A percentile compares a stretch with the other conserved stretches of the same genome.
phyloP scores from a whole-genome alignment of 2,113 vertebrate genomes.

The Antechinus stuartii region DNA sequence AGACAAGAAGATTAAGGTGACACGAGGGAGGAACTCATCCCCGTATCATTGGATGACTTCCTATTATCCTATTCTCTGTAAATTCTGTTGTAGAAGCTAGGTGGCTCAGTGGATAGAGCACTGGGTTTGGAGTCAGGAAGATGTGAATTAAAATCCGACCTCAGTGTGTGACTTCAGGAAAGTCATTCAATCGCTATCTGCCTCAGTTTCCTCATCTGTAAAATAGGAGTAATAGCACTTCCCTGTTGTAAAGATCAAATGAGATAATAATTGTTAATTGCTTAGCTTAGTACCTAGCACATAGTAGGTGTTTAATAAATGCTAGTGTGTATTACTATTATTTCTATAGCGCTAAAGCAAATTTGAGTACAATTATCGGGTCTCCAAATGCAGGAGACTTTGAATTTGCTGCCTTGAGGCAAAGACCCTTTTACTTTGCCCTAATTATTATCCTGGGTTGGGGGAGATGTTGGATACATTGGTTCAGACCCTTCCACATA shows the following conservation, averaged over 20 bases:
- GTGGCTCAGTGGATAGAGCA: neutral
- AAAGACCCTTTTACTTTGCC: neutral
- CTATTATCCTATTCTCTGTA: neutral
- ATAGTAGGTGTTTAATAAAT: neutral
- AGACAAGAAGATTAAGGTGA: neutral
- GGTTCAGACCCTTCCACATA: neutral
- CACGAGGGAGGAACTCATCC: neutral
- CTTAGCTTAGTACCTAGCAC: neutral
- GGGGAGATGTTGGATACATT: neutral
- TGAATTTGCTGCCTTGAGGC: neutral
- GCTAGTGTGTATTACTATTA: neutral
- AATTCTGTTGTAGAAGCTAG: neutral
- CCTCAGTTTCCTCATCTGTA: no score
- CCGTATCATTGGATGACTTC: neutral
- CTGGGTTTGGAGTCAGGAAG: neutral
- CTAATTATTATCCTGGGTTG: neutral
- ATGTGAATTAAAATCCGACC: neutral
- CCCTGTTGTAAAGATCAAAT: neutral
- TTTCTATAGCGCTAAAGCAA: neutral
- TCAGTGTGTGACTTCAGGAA: neutral
- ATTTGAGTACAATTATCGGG: neutral
- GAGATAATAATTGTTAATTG: neutral
- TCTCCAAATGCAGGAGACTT: neutral
- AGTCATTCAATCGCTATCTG: neutral
- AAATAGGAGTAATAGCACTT: no score